A percentile compares a stretch with the other conserved stretches of the same genome.
phyloP scores from a whole-genome alignment of 2,797 vertebrate genomes.

The Atherinosoma microstoma region DNA sequence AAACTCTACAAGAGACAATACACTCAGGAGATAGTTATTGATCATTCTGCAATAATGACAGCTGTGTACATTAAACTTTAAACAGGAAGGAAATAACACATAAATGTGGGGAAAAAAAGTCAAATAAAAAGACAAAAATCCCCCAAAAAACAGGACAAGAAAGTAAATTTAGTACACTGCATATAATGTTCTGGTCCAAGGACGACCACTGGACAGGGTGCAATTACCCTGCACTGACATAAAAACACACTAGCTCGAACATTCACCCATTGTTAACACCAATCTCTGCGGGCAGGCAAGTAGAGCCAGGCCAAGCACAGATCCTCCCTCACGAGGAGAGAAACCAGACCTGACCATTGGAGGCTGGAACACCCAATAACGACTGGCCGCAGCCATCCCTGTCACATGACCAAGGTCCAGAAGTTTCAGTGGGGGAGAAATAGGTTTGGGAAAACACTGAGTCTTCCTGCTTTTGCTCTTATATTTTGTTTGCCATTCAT shows the following conservation, averaged over 20 bases:
- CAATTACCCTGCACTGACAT: slow-evolving; percentile 63
- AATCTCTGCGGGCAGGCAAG: slow-evolving; percentile 54
- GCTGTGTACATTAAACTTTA: slow-evolving; percentile 19
- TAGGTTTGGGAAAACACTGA: slow-evolving; percentile 28
- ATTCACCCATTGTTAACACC: slow-evolving; percentile 71
- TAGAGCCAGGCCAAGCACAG: slow-evolving; percentile 42
- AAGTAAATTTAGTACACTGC: slow-evolving; percentile 14
- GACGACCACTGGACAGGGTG: slow-evolving; percentile 59
- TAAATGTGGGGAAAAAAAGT: too few species aligned
- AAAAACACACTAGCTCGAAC: slow-evolving; percentile 48
- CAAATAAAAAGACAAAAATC: not conserved
- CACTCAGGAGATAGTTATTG: slow-evolving; percentile 17
- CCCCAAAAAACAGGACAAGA: not conserved
- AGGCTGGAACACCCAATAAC: slow-evolving; percentile 61
- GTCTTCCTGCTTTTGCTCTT: slow-evolving; percentile 51
- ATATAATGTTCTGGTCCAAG: slow-evolving; percentile 55
- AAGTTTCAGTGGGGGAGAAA: slow-evolving; percentile 59
- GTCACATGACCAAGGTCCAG: slow-evolving; percentile 75
- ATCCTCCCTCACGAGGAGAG: slow-evolving; percentile 45
- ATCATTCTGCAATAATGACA: slow-evolving; percentile 28
- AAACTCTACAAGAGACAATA: slow-evolving; percentile 23
- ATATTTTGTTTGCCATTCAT: slow-evolving; percentile 63
- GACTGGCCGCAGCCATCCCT: slow-evolving; percentile 44
- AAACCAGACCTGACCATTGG: slow-evolving; percentile 62
- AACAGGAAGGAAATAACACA: slow-evolving; percentile 23